These are phyloP conservation scores for Neolamprologus brichardi DNA, from an alignment of 2,113 vertebrate species.

Conservation along the genomic window DNA sequence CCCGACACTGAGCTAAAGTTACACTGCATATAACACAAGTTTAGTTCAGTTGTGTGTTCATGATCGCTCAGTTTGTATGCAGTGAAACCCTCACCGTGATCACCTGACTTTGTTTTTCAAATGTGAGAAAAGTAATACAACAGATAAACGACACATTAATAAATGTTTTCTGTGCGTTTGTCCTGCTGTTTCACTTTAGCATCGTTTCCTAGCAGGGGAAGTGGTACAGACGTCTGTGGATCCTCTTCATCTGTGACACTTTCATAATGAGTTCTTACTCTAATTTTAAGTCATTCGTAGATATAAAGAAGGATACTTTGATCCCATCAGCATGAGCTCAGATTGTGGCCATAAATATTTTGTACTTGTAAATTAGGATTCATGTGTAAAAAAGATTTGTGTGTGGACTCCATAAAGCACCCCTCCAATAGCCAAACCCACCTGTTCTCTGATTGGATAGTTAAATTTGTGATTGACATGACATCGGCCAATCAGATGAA, in stretches of 20 bases:
- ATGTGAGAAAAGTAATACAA: background rate
- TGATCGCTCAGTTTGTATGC: background rate
- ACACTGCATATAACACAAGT: background rate
- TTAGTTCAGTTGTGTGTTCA: background rate
- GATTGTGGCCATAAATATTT: background rate
- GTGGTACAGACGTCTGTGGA: background rate
- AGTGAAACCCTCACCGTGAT: background rate
- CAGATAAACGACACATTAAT: background rate
- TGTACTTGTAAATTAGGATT: background rate
- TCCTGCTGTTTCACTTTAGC: background rate
- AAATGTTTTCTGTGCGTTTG: background rate
- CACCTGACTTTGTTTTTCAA: background rate
- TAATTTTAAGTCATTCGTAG: background rate
- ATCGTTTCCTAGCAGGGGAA: background rate
- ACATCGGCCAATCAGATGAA: background rate
- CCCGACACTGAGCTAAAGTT: rapidly evolving
- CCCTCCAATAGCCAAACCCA: background rate
- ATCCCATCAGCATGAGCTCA: background rate
- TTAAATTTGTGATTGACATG: background rate
- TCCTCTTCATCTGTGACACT: background rate
- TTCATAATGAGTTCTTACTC: background rate
- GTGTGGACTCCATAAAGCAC: background rate
- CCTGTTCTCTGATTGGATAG: background rate
- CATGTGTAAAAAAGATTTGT: background rate
- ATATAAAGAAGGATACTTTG: rapidly evolving